Conservation (phyloP, 2,113 vertebrate genomes). For the Aramus guarauna region DNA sequence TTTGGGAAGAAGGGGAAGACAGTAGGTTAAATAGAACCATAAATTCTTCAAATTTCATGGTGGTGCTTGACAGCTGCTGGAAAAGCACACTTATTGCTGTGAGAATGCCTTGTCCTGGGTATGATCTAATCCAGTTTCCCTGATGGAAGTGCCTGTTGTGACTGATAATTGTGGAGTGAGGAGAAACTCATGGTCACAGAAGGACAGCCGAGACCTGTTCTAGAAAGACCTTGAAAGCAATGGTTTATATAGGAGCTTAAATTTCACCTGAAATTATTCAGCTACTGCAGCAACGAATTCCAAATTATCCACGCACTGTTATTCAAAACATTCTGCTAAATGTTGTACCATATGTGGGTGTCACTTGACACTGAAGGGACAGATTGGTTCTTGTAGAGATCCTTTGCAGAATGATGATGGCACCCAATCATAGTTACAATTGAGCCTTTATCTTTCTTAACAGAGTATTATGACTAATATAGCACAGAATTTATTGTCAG, state of each 20-base stretch:
- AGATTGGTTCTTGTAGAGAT: neutral
- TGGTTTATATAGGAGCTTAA: neutral
- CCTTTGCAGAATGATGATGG: neutral
- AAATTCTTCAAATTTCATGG: neutral
- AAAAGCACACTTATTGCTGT: neutral
- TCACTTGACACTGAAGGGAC: neutral
- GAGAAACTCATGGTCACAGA: neutral
- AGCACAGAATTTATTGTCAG: neutral
- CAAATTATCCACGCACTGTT: neutral
- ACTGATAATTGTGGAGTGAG: neutral
- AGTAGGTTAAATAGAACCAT: neutral
- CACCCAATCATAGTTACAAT: neutral
- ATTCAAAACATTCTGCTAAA: neutral
- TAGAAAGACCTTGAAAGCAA: neutral
- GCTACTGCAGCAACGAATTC: neutral
- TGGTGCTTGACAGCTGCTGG: neutral
- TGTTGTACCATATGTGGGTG: accelerated
- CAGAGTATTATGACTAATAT: no score
- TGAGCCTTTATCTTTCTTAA: neutral
- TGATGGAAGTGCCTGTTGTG: neutral
- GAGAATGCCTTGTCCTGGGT: neutral
- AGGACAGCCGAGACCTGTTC: neutral
- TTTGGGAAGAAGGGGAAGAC: neutral
- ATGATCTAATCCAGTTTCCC: neutral
- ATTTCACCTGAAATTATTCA: neutral